phyloP scores from a whole-genome alignment of 2,797 vertebrate species.

The Scleropages formosus region DNA sequence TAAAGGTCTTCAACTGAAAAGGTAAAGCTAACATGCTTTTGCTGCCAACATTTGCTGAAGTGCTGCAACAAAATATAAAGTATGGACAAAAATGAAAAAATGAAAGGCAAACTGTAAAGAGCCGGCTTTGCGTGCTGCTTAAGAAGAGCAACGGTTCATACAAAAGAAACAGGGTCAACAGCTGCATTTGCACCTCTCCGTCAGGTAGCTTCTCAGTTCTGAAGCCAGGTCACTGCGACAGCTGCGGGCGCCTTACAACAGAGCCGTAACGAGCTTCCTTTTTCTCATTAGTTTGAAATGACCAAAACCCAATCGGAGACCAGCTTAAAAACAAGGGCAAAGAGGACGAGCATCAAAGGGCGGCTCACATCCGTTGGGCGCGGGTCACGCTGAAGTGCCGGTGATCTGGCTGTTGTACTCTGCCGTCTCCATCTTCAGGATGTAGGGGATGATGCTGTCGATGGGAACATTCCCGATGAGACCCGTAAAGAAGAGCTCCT shows the following conservation, averaged over 20 bases:
- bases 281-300: conserved; percentile 1
- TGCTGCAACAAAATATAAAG: conserved; percentile 40
- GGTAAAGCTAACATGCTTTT: conserved; percentile 23
- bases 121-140: conserved; percentile 30
- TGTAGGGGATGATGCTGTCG: conserved; percentile 99
- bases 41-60: conserved; percentile 36
- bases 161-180: conserved; percentile 26
- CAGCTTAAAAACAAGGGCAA: conserved; percentile 16
- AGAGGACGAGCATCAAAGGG: conserved; percentile 21
- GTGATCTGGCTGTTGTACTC: conserved; percentile 96
- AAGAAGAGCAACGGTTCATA: conserved; percentile 17
- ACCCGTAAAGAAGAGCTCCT: conserved; percentile 98
- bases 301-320: conserved; percentile 11
- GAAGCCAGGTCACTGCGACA: conserved; percentile 24
- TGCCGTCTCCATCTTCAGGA: conserved; percentile 98
- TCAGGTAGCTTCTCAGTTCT: conserved; percentile 41
- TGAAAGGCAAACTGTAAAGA: conserved; percentile 32
- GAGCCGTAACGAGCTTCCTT: conserved; percentile 38
- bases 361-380: conserved; percentile 4
- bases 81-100: conserved; percentile 25
- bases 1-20: conserved; percentile 38
- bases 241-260: conserved; percentile 21
- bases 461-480: conserved; percentile 97
- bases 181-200: neutral
- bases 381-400: conserved; percentile 72